Evolutionary conservation across 2,888 invertebrate genomes (phyloP).

Genomic region (Carcina quercana): DNA sequence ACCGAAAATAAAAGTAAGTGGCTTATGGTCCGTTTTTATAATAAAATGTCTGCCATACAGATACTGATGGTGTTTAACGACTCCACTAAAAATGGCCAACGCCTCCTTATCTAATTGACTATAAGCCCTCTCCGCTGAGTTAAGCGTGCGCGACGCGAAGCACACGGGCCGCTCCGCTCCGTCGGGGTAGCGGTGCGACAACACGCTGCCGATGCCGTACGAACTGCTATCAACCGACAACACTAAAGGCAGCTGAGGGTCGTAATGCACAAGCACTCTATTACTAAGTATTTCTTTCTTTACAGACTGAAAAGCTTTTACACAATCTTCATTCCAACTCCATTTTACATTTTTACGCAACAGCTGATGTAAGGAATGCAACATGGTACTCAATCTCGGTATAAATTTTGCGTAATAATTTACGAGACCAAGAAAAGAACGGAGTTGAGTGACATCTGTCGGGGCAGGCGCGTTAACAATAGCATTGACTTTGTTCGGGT

Average conservation of each 20-base stretch:
- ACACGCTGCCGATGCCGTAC: slow-evolving; percentile 6
- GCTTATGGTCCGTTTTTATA: not conserved
- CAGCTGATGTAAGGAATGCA: slow-evolving; percentile 7
- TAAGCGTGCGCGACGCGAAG: slow-evolving; percentile 5
- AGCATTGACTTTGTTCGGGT: no score
- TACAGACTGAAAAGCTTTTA: slow-evolving; percentile 1
- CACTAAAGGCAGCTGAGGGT: slow-evolving; percentile 1
- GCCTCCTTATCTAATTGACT: not conserved
- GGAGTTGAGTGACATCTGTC: slow-evolving; percentile 7
- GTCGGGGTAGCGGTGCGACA: slow-evolving; percentile 3
- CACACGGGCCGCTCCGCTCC: slow-evolving; percentile 5
- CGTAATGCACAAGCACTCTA: slow-evolving; percentile 5
- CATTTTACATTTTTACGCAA: slow-evolving; percentile 8
- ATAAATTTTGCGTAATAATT: slow-evolving; percentile 11
- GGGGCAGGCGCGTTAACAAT: no score
- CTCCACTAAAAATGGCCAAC: slow-evolving; percentile 16
- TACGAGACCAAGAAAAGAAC: slow-evolving; percentile 11
- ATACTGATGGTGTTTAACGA: slow-evolving; percentile 7
- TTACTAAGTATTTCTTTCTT: slow-evolving; percentile 6
- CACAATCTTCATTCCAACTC: slow-evolving; percentile 6
- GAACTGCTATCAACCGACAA: slow-evolving; percentile 9
- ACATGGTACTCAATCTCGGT: slow-evolving; percentile 4
- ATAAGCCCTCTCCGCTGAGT: slow-evolving; percentile 1
- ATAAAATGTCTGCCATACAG: not conserved
- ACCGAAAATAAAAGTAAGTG: not conserved